Base-by-base conservation (phyloP, 2,888 invertebrate species). In the Syrista parreyssii region DNA sequence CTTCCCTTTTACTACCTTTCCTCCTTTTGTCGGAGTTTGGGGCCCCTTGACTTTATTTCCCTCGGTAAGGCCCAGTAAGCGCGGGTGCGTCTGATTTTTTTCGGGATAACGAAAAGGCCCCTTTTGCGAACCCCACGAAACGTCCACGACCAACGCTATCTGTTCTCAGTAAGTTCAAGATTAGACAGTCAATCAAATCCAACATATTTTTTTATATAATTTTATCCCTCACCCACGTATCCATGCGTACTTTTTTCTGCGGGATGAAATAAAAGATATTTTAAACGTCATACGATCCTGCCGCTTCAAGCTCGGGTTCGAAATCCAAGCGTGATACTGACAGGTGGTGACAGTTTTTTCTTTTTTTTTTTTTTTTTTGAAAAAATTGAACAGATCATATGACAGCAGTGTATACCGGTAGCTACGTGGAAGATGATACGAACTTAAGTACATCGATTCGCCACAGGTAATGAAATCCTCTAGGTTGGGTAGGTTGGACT, bases 381-480 rank as follows among this genome's bases (percentile, higher is more conserved):
- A 81, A 82, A 83, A 82, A 75, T 77, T 31, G 12, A 76, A 83
- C 84, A 83, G 87, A 90, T 90, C 88, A 84, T 90, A 32, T 34
- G 81, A 82, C 89, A 74, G 77, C 78, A 82, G 88, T 89, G 88
- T 89, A 90, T 89, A 89, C 88, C 89, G 82, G 89, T 90, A 90
- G 89, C 89, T 55, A 78, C 75, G 80, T 84, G 88, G 80, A 90
- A 90, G 79, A 81, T 82, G 86, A 90, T 87, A 86, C 83, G 79
- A 31, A 68, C 71, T 34, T 32, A n/a, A 68, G 68, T 31, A 75
- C 55, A 55, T 71, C 71, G 71, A 33, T 71, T 31, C 71, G 71
- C 71, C 31, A 23, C 71, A 71, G 71, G 55, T 33, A 33, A 31
- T 31, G 71, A 31, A 33, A 71, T 71, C 71, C 71, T 33, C 71